Conservation (phyloP, 2,888 invertebrate species). For the Lepeophtheirus nordmannii region DNA sequence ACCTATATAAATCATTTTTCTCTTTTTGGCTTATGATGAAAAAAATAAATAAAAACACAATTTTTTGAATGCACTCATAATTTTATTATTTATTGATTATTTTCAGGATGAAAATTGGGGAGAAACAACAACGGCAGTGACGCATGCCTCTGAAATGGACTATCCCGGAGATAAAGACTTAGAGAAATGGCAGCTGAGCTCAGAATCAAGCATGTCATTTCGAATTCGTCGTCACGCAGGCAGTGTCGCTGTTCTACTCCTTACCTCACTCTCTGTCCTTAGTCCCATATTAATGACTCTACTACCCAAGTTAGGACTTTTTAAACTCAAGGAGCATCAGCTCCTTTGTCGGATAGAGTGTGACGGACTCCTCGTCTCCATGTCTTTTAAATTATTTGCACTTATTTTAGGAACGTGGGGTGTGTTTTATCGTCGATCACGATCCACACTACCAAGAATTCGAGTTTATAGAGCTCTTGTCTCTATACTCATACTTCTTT, state of each 20-base stretch:
- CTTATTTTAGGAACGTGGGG: conserved; percentile 83
- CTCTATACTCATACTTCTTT: conserved; percentile 69
- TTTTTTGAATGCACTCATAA: background rate
- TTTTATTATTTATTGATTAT: too few species aligned
- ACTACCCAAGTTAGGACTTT: conserved; percentile 58
- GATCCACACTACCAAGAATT: conserved; percentile 76
- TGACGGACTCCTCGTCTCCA: conserved; percentile 75
- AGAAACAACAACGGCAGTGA: conserved; percentile 93
- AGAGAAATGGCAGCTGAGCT: conserved; percentile 25
- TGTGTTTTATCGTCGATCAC: conserved; percentile 64
- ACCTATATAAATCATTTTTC: too few species aligned
- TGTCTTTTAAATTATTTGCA: conserved; percentile 77
- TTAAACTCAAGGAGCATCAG: conserved; percentile 28
- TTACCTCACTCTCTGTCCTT: conserved; percentile 67
- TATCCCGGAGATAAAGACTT: conserved; percentile 11
- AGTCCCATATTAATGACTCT: conserved; percentile 91
- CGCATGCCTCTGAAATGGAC: conserved; percentile 57
- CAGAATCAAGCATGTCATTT: conserved; percentile 29
- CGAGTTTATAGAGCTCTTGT: conserved; percentile 76
- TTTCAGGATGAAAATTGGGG: conserved; percentile 56
- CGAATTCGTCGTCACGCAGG: conserved; percentile 65
- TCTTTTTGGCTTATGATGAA: too few species aligned
- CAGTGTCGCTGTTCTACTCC: conserved; percentile 56
- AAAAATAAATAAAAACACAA: too few species aligned
- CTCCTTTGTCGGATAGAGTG: conserved; percentile 69